Conservation (phyloP, 2,113 vertebrate species). For the Carollia perspicillata region DNA sequence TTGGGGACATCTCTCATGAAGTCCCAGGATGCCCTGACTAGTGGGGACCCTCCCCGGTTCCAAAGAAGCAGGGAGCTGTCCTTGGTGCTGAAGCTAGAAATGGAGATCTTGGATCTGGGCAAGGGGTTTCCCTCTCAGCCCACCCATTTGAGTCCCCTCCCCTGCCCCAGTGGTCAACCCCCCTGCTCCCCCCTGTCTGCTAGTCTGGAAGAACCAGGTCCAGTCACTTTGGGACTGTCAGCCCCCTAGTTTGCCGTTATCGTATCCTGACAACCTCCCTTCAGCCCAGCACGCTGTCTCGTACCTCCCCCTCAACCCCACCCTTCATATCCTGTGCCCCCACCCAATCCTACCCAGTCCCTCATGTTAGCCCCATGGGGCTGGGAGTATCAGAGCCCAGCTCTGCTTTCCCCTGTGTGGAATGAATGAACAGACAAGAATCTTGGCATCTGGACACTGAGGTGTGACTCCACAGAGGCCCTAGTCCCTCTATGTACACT, state of each 20-base stretch:
- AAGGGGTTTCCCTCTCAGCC: no score
- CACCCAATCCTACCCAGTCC: not conserved
- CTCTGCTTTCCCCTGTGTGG: not conserved
- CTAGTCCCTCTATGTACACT: rapidly evolving
- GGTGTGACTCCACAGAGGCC: not conserved
- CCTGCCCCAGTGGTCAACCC: not conserved
- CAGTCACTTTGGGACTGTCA: not conserved
- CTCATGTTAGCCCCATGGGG: not conserved
- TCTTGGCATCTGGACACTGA: not conserved
- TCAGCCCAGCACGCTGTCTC: not conserved
- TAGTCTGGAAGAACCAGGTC: rapidly evolving
- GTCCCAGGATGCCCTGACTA: not conserved
- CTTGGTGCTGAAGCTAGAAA: not conserved
- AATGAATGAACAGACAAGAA: not conserved
- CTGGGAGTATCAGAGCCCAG: not conserved
- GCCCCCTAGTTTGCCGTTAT: no score
- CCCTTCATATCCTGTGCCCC: not conserved
- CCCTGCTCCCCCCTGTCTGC: rapidly evolving
- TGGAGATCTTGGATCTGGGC: not conserved
- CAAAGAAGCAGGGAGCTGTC: not conserved
- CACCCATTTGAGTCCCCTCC: not conserved
- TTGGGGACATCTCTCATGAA: rapidly evolving
- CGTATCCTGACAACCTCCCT: not conserved
- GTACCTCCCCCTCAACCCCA: rapidly evolving
- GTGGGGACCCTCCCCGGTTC: not conserved